Conservation (phyloP, 92 coral and sea anemone genomes). For the Siderastrea siderea region DNA sequence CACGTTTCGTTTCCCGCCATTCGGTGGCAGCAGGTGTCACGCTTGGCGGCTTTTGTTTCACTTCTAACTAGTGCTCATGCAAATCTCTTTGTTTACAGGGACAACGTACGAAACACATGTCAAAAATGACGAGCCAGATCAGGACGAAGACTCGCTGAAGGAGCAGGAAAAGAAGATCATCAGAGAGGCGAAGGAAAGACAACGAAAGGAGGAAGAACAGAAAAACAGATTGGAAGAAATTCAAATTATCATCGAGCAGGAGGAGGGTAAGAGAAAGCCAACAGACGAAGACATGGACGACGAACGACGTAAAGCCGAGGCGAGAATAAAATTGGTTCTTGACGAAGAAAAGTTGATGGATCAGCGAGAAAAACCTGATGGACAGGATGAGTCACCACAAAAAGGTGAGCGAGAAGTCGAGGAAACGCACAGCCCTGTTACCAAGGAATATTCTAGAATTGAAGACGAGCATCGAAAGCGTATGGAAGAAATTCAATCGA, state of each 20-base stretch:
- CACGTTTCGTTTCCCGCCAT: conserved; percentile 19
- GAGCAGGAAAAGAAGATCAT: conserved; percentile 30
- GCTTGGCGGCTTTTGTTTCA: conserved; percentile 14
- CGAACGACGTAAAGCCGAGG: conserved; percentile 60
- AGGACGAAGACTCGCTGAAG: conserved; percentile 21
- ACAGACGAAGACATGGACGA: conserved; percentile 50
- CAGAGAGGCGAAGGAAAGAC: conserved; percentile 27
- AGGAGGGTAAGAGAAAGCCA: conserved; percentile 46
- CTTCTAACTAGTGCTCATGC: conserved; percentile 3
- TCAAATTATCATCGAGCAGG: conserved; percentile 48
- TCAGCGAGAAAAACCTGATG: conserved; percentile 44
- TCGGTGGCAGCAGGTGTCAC: conserved; percentile 50
- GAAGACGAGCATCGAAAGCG: conserved; percentile 50
- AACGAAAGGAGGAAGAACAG: conserved; percentile 46
- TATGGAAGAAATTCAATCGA: conserved; percentile 25
- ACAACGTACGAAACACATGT: conserved; percentile 15
- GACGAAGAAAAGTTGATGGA: conserved; percentile 43
- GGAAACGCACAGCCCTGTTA: conserved; percentile 12
- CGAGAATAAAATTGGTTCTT: conserved; percentile 54
- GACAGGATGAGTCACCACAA: conserved; percentile 8
- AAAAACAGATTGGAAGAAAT: conserved; percentile 54
- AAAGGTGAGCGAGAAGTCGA: neutral
- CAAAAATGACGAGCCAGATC: neutral
- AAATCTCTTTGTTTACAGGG: conserved; percentile 35
- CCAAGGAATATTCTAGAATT: conserved; percentile 28